Conservation (phyloP, 2,113 vertebrate species). For the Tenebrosternarchus preto region DNA sequence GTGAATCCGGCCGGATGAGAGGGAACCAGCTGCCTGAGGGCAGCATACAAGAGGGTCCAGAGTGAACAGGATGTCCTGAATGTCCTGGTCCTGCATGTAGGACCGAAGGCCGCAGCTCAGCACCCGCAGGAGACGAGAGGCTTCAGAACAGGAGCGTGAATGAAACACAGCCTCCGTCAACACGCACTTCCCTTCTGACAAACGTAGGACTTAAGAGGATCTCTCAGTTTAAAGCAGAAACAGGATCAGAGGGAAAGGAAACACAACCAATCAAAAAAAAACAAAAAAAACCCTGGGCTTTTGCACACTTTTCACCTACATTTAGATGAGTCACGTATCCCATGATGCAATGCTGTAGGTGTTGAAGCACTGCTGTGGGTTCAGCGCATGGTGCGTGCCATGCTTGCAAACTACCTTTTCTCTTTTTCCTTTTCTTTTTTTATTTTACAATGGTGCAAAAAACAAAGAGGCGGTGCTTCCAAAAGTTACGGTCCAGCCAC, state of each 20-base stretch:
- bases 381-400: neutral
- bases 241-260: conserved; percentile 12
- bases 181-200: conserved; percentile 62
- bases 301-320: conserved; percentile 56
- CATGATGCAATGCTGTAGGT: neutral
- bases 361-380: too few relatives aligned
- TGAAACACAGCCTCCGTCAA: conserved; percentile 60
- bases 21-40: conserved; percentile 55
- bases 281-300: conserved; percentile 16
- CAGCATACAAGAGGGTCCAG: conserved; percentile 73
- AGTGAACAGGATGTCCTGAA: conserved; percentile 78
- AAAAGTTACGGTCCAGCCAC: too few relatives aligned
- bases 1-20: conserved; percentile 63
- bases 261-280: too few relatives aligned
- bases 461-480: too few relatives aligned
- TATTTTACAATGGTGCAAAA: too few relatives aligned
- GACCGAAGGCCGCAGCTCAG: conserved; percentile 74
- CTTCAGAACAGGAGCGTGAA: conserved; percentile 70
- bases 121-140: conserved; percentile 69
- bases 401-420: neutral
- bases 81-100: conserved; percentile 66
- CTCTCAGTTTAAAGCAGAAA: conserved; percentile 53
- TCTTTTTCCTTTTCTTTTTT: too few relatives aligned
- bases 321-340: conserved; percentile 27
- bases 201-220: conserved; percentile 64